Evolutionary conservation across 2,797 vertebrate species (phyloP).

Genomic region (Macrochelys suwanniensis): DNA sequence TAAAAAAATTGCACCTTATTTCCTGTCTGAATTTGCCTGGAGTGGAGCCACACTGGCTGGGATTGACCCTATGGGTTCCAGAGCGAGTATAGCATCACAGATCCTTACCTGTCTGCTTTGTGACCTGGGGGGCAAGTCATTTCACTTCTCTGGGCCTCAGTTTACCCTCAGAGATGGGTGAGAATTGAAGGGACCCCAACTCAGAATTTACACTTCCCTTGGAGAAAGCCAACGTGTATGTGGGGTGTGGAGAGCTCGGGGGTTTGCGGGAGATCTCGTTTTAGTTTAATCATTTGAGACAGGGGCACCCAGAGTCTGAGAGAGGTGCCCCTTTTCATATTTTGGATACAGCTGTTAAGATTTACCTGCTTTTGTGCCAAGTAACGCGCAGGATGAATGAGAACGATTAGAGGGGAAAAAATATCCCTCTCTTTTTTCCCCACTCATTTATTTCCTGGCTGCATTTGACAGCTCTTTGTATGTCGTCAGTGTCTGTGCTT

Average conservation of each 20-base stretch:
- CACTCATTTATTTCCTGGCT: constrained; percentile 51
- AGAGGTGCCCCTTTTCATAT: not conserved
- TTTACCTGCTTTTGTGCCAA: not conserved
- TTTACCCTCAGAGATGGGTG: not conserved
- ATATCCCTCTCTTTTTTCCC: constrained; percentile 36
- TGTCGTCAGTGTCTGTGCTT: not conserved
- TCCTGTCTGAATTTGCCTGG: not conserved
- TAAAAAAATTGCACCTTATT: not conserved
- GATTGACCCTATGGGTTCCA: not conserved
- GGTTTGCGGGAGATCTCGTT: not conserved
- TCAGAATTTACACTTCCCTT: not conserved
- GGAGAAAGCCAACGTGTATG: not conserved
- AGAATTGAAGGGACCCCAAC: not conserved
- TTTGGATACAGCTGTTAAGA: not conserved
- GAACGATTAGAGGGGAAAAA: constrained; percentile 50
- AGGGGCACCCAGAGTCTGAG: not conserved
- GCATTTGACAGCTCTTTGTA: not conserved
- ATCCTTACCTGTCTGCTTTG: not conserved
- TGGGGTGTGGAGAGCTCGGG: not conserved
- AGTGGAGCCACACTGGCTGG: not conserved
- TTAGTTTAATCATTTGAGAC: not conserved
- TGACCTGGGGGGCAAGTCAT: not conserved
- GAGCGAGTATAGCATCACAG: not conserved
- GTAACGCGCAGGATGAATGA: constrained; percentile 57
- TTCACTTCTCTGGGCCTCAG: not conserved